phyloP scores from a whole-genome alignment of 2,113 vertebrate genomes.

The Zeus faber region DNA sequence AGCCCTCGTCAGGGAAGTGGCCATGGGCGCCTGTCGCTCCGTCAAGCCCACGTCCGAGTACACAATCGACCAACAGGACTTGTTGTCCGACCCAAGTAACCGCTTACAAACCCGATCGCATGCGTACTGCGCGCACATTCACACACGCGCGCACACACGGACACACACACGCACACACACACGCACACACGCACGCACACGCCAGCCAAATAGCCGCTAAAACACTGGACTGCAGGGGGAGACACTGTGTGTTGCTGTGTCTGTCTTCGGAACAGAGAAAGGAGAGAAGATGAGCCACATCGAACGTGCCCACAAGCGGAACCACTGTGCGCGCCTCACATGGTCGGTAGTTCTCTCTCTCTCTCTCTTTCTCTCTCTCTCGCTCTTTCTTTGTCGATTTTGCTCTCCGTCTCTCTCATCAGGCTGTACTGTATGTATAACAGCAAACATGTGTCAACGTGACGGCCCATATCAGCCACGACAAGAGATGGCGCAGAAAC shows the following conservation, averaged over 20 bases:
- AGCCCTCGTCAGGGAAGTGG: slow-evolving; percentile 77
- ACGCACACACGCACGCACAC: background rate
- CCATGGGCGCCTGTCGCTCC: slow-evolving; percentile 69
- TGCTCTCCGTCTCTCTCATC: background rate
- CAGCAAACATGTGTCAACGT: too few relatives aligned
- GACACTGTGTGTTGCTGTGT: background rate
- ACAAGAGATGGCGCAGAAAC: too few relatives aligned
- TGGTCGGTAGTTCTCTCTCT: slow-evolving; percentile 62
- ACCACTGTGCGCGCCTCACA: slow-evolving; percentile 69
- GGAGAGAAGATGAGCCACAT: slow-evolving; percentile 67
- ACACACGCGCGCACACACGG: background rate
- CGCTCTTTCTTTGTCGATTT: background rate
- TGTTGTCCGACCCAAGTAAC: slow-evolving; percentile 5
- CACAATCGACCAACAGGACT: slow-evolving; percentile 30
- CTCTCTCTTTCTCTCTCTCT: background rate
- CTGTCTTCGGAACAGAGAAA: slow-evolving; percentile 35
- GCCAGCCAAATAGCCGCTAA: too few relatives aligned
- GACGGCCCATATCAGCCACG: too few relatives aligned
- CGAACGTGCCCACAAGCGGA: slow-evolving; percentile 66
- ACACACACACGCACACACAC: background rate
- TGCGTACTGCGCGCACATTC: background rate
- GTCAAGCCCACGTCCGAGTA: slow-evolving; percentile 64
- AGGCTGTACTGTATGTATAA: too few relatives aligned
- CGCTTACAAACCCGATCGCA: slow-evolving; percentile 6
- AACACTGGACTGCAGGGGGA: background rate